Evolutionary conservation across 1,140 invertebrate genomes (phyloP), one percentile per base, ranked within the genome.

Genomic region (Gryon sp.): DNA sequence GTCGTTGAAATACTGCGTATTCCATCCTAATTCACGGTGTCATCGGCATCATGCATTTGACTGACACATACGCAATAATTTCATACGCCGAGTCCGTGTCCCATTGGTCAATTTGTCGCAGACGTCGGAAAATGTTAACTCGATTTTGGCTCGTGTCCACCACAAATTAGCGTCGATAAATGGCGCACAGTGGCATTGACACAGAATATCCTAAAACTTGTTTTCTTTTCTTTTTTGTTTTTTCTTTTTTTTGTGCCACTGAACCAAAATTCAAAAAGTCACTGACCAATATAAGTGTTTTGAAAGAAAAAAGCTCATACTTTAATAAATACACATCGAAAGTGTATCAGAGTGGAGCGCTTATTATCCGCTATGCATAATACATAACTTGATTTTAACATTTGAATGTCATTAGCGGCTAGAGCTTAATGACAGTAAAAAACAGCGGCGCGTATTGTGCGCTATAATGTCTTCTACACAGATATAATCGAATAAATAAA

Each of bases 371-470:
- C 11, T 43, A 66, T 72, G 66, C 66, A 77, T 77, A 65, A 77
- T 77, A 77, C 60, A 77, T 72, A 48, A 55, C 55, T 45, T 19
- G 60, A 76, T 72, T 68, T 55, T 66, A 72, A 68, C 75, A 72
- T 77, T 72, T 72, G 66, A 72, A 72, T 72, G 68, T 72, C 75
- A 77, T 77, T 77, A 77, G 72, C 60, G 72, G 45, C 62, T 24
- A 72, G 68, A 62, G 55, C 48, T 72, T 77, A 77, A 77, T 77
- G 75, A 48, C 48, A 12, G 55, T 32, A 77, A 77, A 77, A 77
- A 72, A 28, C 28, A 36, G 19, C 43, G 15, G 34, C 41, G 46
- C 59, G 60, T 68, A 62, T 60, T 46, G 62, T 53, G 62, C 38
- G 52, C n/a, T n/a, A 52, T 77, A 72, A 72, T 77, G 60, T 52